Conservation (phyloP, 2,888 invertebrate genomes). For the Abrostola triplasia region DNA sequence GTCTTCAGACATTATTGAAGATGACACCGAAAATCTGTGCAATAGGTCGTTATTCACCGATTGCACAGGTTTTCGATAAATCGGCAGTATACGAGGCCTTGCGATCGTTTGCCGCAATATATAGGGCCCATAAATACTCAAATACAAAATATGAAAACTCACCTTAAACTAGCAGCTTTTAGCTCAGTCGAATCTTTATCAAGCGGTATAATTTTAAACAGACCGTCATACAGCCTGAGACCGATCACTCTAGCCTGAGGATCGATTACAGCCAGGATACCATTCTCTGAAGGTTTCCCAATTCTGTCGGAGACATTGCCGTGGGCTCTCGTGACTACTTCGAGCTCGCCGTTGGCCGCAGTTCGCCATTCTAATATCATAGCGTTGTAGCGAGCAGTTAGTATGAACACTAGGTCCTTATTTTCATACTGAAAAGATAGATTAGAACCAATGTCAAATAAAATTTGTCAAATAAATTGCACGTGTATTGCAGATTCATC, state of each 20-base stretch:
- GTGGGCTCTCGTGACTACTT: slow-evolving; percentile 98
- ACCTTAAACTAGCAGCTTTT: slow-evolving; percentile 95
- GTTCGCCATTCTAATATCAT: slow-evolving; percentile 98
- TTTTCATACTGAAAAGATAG: slow-evolving; percentile 92
- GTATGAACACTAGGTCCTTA: slow-evolving; percentile 97
- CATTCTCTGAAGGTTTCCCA: slow-evolving; percentile 98
- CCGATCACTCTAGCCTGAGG: slow-evolving; percentile 98
- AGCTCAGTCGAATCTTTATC: slow-evolving; percentile 98
- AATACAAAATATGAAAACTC: slow-evolving; percentile 16
- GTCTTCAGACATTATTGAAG: too few relatives aligned
- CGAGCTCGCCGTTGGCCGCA: slow-evolving; percentile 92
- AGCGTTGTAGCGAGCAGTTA: slow-evolving; percentile 98
- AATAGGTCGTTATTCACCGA: too few relatives aligned
- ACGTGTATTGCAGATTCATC: too few relatives aligned
- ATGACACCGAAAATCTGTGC: too few relatives aligned
- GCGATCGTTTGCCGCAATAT: too few relatives aligned
- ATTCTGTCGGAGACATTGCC: slow-evolving; percentile 98
- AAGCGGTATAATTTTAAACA: slow-evolving; percentile 98
- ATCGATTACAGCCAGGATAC: slow-evolving; percentile 98
- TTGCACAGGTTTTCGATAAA: too few relatives aligned
- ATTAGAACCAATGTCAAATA: slow-evolving; percentile 12
- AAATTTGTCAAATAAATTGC: slow-evolving; percentile 6
- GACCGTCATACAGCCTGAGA: slow-evolving; percentile 97
- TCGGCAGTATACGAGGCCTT: too few relatives aligned
- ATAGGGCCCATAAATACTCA: not conserved